phyloP scores from a whole-genome alignment of 2,113 vertebrate species.

The Laticauda laticaudata region DNA sequence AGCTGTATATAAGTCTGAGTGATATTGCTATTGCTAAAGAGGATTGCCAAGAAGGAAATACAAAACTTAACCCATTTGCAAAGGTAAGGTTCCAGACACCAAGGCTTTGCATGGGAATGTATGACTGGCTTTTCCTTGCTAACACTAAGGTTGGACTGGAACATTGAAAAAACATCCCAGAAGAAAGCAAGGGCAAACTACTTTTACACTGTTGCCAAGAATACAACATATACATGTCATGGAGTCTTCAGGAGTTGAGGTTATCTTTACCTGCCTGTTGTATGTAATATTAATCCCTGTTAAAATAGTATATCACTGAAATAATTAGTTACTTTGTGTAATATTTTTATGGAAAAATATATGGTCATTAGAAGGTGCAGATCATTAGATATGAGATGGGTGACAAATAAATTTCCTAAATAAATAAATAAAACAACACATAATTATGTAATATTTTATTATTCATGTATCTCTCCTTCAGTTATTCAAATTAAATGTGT shows the following conservation, averaged over 20 bases:
- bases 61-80: not conserved
- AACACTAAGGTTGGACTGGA: not conserved
- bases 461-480: not conserved
- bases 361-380: not conserved
- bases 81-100: not conserved
- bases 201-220: not conserved
- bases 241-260: not conserved
- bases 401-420: not conserved
- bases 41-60: not conserved
- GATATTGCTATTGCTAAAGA: not conserved
- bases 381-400: not conserved
- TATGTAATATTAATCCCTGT: not conserved
- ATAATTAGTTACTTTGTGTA: not conserved
- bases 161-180: not conserved
- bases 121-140: conserved; percentile 3
- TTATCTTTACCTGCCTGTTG: not conserved
- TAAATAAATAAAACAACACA: not conserved
- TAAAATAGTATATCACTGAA: not conserved
- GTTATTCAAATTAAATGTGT: not conserved
- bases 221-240: not conserved
- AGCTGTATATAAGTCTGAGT: not conserved
- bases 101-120: not conserved
- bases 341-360: not conserved
- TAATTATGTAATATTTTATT: not conserved
- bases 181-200: not conserved